Evolutionary conservation across 2,888 invertebrate species (phyloP).

Genomic region (Dastarcus helophoroides): DNA sequence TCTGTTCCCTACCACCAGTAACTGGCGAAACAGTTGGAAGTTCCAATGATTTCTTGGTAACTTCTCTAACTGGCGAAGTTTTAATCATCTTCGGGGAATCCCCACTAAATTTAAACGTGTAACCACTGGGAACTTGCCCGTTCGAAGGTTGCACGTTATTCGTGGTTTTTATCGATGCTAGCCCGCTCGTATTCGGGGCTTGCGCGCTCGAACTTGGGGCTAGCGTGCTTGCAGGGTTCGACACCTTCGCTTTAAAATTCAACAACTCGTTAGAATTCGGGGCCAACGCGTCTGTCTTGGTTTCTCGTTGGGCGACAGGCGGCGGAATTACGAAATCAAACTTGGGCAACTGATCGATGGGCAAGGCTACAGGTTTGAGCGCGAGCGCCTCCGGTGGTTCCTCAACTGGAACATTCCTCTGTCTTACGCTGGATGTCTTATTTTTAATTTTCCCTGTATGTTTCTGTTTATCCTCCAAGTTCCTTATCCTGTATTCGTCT

Average conservation of each 20-base stretch:
- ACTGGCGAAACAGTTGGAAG: too few relatives aligned
- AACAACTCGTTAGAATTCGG: too few relatives aligned
- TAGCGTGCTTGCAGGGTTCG: neutral
- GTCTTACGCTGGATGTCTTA: conserved; percentile 27
- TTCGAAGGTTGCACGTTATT: too few relatives aligned
- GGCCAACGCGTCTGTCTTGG: neutral
- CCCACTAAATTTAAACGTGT: too few relatives aligned
- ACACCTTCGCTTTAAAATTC: neutral
- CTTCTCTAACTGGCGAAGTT: too few relatives aligned
- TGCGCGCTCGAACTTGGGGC: neutral
- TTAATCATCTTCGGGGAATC: too few relatives aligned
- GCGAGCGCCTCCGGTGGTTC: conserved; percentile 35
- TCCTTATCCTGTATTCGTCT: conserved; percentile 28
- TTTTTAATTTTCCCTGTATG: conserved; percentile 37
- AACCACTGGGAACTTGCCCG: too few relatives aligned
- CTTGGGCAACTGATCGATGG: conserved; percentile 45
- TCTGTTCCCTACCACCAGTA: too few relatives aligned
- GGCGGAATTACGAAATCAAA: conserved; percentile 41
- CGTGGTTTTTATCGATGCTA: too few relatives aligned
- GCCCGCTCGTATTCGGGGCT: neutral
- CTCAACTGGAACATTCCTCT: conserved; percentile 16
- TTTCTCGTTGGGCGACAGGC: conserved; percentile 11
- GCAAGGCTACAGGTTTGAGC: conserved; percentile 43
- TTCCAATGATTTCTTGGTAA: too few relatives aligned
- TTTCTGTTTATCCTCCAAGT: conserved; percentile 27